Evolutionary conservation across 2,888 invertebrate genomes (phyloP), one percentile per base, ranked within the genome.

Genomic region (Xanthorhoe spadicearia): DNA sequence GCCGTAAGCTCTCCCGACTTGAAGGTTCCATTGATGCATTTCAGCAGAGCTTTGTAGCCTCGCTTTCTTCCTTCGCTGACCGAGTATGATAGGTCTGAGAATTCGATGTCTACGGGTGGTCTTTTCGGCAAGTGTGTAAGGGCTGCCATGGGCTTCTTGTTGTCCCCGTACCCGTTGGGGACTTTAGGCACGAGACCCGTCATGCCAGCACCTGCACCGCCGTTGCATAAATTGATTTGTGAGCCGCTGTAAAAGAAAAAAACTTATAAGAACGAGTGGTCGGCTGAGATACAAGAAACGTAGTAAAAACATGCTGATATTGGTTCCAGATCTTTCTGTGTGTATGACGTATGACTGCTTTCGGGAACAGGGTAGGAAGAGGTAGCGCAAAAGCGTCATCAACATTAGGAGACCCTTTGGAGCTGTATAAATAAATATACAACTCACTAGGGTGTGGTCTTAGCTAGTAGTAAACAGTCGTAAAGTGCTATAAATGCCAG

Each of bases 1-100:
- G 98, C 98, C 0, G 98, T 98, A 76, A 99, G 93, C 83, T 98
- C 97, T n/a, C 98, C 97, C 69, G 97, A 97, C 75, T 95, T 94
- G 85, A 98, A 98, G 82, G 96, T 96, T 8, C 99, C 99, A 79
- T 96, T 97, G 64, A 99, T 96, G 76, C 96, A 95, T 90, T 98
- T 98, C 75, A 98, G 92, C 78, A 98, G 96, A 13, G 97, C 96
- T 88, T 98, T 98, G 86, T 96, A 96, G 7, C 97, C 97, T 73
- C 96, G 94, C 83, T 95, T 94, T 71, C 96, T 93, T 17, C 97
- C 96, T 80, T 98, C 97, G 56, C 97, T 96, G 60, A 98, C 97
- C 15, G 97, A 97, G 91, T 98, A 98, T 55, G 97, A 96, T 69
- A 98, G 94, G 83, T 98, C 96, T 70, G 95, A 94, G 90, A 98